Evolutionary conservation across 1,140 invertebrate genomes (phyloP), one percentile per base, ranked within the genome.

Genomic region (Samia ricini): DNA sequence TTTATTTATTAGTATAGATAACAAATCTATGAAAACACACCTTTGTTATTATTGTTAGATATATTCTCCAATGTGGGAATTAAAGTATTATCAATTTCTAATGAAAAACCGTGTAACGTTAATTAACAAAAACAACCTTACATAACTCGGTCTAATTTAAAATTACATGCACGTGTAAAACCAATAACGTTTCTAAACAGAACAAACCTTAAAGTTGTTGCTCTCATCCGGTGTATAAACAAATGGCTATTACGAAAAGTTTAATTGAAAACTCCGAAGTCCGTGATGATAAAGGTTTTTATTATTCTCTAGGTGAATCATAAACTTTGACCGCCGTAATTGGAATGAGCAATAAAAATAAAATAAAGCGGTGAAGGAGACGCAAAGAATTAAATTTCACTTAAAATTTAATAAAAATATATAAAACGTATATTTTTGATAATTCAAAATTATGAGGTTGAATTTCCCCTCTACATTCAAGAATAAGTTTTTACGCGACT

Each of bases 251-350:
- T 69, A 72, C 69, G 24, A 63, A 72, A 75, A 75, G 73, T 75
- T 75, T 75, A 72, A 75, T 75, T 75, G 70, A 75, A 75, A 72
- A 72, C 69, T 58, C 67, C 48, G 36, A 63, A 69, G 67, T 75
- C 61, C 64, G 69, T 68, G 64, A 61, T 68, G 63, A 72, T 68
- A 71, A 69, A 64, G 67, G 63, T 68, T 69, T 71, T 71, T 67
- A 69, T 69, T 68, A 70, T 63, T 67, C 60, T 58, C 60, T 69
- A 74, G 69, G 72, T 71, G 61, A 64, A 64, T 55, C 56, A 60
- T 62, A 66, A 71, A 68, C 60, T 69, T 69, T 58, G 60, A 52
- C 52, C 57, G 7, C 56, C 24, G 57, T 68, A 60, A 68, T 68
- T 63, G 69, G 57, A 57, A 66, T 19, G 18, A 60, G 59, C 59